These are phyloP conservation scores for Aegotheles bennettii DNA, from an alignment of 2,113 vertebrate genomes.

Conservation along the genomic window DNA sequence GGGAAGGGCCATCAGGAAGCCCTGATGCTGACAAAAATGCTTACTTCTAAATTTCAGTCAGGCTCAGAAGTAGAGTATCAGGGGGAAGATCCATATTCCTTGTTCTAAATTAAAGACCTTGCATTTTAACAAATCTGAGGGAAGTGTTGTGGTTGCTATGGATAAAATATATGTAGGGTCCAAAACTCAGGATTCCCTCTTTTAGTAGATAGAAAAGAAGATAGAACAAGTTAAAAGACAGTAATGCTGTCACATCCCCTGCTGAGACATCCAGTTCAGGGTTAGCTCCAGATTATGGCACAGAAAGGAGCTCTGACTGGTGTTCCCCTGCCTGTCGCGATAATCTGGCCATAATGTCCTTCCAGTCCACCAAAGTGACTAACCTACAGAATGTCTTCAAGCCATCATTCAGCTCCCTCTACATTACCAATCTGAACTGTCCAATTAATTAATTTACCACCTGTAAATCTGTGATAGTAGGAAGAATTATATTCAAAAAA, in stretches of 20 bases:
- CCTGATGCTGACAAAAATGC: not conserved
- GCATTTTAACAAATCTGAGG: not conserved
- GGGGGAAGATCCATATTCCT: not conserved
- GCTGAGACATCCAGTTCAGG: not conserved
- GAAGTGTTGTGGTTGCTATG: conserved; percentile 48
- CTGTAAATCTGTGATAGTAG: not conserved
- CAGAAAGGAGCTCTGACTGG: not conserved
- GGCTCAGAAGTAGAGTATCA: not conserved
- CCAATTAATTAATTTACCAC: not conserved
- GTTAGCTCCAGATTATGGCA: not conserved
- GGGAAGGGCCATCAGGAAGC: conserved; percentile 5
- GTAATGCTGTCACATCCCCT: not conserved
- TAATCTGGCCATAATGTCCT: not conserved
- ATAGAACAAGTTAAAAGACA: not conserved
- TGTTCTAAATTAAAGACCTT: conserved; percentile 22
- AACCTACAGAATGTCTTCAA: not conserved
- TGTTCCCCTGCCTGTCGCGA: not conserved
- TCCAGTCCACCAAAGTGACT: not conserved
- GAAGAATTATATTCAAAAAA: not conserved
- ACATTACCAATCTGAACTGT: not conserved
- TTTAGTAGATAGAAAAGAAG: not conserved
- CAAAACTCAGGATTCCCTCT: not conserved
- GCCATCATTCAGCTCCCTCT: not conserved
- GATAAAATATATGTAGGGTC: not conserved
- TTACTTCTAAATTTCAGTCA: not conserved